Conservation (phyloP, 2,797 vertebrate species). For the Dendrocincla fuliginosa region DNA sequence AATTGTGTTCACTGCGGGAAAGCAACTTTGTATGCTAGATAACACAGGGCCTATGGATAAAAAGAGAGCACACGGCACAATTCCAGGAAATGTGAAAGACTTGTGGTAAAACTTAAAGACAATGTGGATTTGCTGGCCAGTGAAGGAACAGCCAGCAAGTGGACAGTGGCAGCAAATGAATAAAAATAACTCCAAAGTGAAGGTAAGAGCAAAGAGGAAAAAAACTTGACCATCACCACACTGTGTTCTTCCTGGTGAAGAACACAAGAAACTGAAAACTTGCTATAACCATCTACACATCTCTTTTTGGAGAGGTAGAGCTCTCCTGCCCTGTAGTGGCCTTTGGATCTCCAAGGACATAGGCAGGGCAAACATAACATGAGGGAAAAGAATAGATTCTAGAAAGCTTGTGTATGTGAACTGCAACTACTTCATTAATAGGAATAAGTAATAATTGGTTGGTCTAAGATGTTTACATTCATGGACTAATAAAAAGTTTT, state of each 20-base stretch:
- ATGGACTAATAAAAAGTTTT: background rate
- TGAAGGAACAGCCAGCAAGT: background rate
- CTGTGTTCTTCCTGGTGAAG: background rate
- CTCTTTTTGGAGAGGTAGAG: background rate
- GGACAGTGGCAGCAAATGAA: background rate
- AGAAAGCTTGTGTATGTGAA: background rate
- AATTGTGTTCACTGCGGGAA: background rate
- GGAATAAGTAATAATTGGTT: background rate
- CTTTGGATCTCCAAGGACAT: background rate
- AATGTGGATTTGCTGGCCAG: background rate
- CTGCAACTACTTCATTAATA: background rate
- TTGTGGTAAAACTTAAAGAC: background rate
- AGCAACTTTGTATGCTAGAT: background rate
- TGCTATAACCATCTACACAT: background rate
- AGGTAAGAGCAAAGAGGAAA: background rate
- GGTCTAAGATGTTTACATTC: background rate
- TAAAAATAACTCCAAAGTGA: background rate
- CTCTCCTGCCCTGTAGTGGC: background rate
- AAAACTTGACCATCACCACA: background rate
- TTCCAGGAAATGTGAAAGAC: background rate
- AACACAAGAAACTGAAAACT: background rate
- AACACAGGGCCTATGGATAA: background rate
- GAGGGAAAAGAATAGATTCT: background rate
- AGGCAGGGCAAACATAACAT: background rate
- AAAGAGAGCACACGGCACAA: background rate